These are phyloP conservation scores for Eupristina koningsbergeri DNA, from an alignment of 1,140 invertebrate species.

Conservation along the genomic window DNA sequence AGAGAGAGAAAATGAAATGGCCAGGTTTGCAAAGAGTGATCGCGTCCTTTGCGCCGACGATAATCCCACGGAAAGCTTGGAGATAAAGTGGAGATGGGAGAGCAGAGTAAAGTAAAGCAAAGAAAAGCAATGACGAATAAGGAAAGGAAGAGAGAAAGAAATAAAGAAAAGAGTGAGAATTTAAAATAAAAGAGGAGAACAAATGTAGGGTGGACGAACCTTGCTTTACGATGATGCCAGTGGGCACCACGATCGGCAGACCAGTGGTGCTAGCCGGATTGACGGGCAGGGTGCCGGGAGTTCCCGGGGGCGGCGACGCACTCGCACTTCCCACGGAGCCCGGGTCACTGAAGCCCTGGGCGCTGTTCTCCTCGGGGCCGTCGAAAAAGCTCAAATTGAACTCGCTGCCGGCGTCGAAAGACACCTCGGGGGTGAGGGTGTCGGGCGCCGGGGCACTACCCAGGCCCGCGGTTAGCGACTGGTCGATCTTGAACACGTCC, in stretches of 20 bases:
- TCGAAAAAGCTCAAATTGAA: conserved; percentile 87
- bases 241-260: conserved; percentile 68
- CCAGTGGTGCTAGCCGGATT: conserved; percentile 61
- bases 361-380: conserved; percentile 78
- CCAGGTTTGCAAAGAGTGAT: neutral
- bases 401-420: conserved; percentile 83
- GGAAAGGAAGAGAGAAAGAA: no score
- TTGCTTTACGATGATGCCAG: conserved; percentile 71
- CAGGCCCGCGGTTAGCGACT: conserved; percentile 75
- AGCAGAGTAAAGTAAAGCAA: no score
- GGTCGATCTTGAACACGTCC: conserved; percentile 80
- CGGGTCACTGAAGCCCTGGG: conserved; percentile 79
- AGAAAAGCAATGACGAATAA: no score
- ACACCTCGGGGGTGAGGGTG: conserved; percentile 78
- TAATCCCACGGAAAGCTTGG: neutral
- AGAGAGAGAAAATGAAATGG: no score
- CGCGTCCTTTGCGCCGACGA: neutral
- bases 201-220: conserved; percentile 63
- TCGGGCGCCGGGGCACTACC: conserved; percentile 76
- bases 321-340: conserved; percentile 78
- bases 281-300: conserved; percentile 63
- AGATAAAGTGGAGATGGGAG: neutral
- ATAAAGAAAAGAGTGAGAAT: no score
- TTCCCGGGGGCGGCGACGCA: conserved; percentile 74
- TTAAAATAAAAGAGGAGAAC: neutral